phyloP scores from a whole-genome alignment of 2,888 invertebrate species.

The Ormyrus pomaceus region DNA sequence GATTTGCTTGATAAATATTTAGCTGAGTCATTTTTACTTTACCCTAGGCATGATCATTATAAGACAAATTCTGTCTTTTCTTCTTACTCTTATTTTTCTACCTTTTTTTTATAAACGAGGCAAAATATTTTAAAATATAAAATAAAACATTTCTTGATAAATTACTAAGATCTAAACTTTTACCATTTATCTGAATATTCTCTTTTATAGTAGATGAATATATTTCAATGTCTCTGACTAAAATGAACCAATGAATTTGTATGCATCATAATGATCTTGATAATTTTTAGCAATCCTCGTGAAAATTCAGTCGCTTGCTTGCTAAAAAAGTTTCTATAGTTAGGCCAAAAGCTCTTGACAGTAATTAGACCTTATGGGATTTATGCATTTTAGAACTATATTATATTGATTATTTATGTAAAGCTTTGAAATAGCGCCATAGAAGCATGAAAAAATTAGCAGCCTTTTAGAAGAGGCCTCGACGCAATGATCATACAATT shows the following conservation, averaged over 20 bases:
- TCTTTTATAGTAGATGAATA: too few species aligned
- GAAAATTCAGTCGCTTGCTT: conserved; percentile 9
- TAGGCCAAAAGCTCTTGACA: neutral
- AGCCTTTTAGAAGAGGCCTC: neutral
- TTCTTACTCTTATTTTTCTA: neutral
- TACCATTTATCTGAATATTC: too few species aligned
- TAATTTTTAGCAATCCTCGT: too few species aligned
- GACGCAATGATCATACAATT: neutral
- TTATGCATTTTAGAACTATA: conserved; percentile 2
- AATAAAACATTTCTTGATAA: too few species aligned
- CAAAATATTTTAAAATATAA: too few species aligned
- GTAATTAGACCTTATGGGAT: neutral
- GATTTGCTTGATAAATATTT: conserved; percentile 46
- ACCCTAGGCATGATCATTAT: conserved; percentile 47
- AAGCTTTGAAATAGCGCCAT: conserved; percentile 29
- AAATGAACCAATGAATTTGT: too few species aligned
- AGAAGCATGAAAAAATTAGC: conserved; percentile 37
- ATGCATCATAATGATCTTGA: too few species aligned
- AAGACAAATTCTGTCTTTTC: neutral
- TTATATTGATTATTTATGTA: neutral
- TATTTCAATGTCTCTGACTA: too few species aligned
- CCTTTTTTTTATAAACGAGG: too few species aligned
- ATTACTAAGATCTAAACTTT: too few species aligned
- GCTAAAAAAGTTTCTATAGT: conserved; percentile 2
- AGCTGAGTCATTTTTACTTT: conserved; percentile 32